Evolutionary conservation across 2,113 vertebrate species (phyloP).

Genomic region (Dipodomys merriami): DNA sequence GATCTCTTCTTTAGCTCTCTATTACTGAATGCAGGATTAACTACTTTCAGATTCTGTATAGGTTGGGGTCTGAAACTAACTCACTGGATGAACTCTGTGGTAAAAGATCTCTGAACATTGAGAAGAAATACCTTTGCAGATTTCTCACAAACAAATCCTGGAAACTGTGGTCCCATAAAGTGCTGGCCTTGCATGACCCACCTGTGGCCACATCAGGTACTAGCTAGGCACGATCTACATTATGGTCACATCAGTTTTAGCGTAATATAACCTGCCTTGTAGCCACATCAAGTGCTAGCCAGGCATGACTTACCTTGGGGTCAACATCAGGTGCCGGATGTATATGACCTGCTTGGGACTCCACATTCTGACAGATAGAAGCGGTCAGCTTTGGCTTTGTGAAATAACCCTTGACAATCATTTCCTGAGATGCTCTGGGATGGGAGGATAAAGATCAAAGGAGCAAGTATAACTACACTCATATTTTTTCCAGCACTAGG

Average conservation of each 20-base stretch:
- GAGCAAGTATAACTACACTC: slow-evolving; percentile 2
- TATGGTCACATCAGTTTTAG: background rate
- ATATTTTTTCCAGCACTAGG: slow-evolving; percentile 55
- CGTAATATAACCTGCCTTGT: background rate
- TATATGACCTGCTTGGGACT: background rate
- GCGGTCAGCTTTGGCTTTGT: background rate
- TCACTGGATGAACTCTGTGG: background rate
- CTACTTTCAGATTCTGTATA: background rate
- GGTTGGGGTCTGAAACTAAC: background rate
- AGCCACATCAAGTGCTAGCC: background rate
- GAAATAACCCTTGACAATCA: background rate
- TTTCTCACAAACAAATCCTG: background rate
- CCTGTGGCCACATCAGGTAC: background rate
- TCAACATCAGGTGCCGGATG: background rate
- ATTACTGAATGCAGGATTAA: background rate
- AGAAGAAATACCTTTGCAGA: background rate
- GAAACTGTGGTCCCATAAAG: background rate
- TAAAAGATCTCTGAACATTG: background rate
- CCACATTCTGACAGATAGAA: background rate
- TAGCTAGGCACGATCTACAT: background rate
- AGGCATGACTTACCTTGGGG: too few relatives aligned
- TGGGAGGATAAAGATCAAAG: slow-evolving; percentile 51
- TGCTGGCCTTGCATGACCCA: background rate
- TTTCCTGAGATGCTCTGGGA: background rate
- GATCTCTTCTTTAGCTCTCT: background rate